phyloP scores from a whole-genome alignment of 2,888 invertebrate genomes.

The Pardosa pseudoannulata region DNA sequence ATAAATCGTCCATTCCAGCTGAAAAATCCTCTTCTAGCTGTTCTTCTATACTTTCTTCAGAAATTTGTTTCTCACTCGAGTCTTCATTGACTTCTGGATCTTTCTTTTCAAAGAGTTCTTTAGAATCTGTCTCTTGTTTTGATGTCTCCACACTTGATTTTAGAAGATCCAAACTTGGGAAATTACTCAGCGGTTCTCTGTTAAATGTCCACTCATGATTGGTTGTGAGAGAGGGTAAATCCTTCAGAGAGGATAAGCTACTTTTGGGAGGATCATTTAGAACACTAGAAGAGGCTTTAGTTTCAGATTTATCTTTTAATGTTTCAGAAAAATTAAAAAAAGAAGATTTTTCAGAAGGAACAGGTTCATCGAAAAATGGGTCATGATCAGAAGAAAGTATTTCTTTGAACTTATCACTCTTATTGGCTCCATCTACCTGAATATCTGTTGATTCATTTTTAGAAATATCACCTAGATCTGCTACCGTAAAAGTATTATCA shows the following conservation, averaged over 20 bases:
- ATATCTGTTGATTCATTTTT: constrained; percentile 3
- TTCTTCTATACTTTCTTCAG: constrained; percentile 68
- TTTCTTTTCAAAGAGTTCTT: background rate
- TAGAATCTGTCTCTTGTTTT: background rate
- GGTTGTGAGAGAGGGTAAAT: constrained; percentile 42
- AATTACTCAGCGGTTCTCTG: constrained; percentile 3
- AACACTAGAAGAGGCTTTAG: background rate
- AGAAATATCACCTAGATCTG: constrained; percentile 3
- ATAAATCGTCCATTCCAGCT: constrained; percentile 56
- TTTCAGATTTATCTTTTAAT: background rate
- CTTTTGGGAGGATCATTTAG: constrained; percentile 11
- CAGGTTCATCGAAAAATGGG: constrained; percentile 64
- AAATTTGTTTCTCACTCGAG: constrained; percentile 43
- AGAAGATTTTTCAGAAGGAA: constrained; percentile 41
- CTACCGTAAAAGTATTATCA: no score
- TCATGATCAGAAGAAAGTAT: constrained; percentile 29
- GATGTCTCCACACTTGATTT: constrained; percentile 8
- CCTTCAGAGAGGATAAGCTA: constrained; percentile 30
- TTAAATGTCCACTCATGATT: constrained; percentile 32
- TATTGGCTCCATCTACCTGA: no score
- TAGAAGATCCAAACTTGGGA: constrained; percentile 27
- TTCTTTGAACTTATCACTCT: background rate
- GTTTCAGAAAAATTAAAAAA: constrained; percentile 16
- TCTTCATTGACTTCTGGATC: constrained; percentile 48
- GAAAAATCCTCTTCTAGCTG: constrained; percentile 64